These are phyloP conservation scores for Andrena dorsata DNA, from an alignment of 2,888 invertebrate genomes.

Conservation along the genomic window DNA sequence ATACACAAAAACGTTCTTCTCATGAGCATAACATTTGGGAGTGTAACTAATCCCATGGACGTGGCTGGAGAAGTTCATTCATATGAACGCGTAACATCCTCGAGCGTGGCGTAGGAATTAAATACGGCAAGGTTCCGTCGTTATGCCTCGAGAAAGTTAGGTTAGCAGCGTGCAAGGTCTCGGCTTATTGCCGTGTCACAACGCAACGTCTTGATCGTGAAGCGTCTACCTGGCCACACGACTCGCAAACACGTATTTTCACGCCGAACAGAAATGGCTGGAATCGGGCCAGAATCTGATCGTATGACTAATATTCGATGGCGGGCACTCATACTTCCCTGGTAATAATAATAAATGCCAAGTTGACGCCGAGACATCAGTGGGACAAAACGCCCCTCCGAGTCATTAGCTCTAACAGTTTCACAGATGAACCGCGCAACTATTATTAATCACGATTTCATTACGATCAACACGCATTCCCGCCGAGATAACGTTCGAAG, in stretches of 20 bases:
- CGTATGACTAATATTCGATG: conserved; percentile 67
- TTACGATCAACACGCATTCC: background rate
- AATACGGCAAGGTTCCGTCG: background rate
- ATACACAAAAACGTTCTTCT: too few relatives aligned
- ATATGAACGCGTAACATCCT: background rate
- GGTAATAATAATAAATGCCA: conserved; percentile 6
- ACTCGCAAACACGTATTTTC: conserved; percentile 45
- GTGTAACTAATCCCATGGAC: too few relatives aligned
- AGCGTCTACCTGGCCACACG: conserved; percentile 2
- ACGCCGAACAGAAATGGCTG: conserved; percentile 49
- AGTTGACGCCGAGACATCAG: background rate
- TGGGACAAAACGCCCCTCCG: background rate
- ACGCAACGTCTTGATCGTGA: conserved; percentile 18
- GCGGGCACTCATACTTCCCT: conserved; percentile 47
- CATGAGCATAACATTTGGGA: too few relatives aligned
- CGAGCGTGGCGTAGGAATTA: background rate
- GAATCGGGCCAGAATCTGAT: conserved; percentile 63
- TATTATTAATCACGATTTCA: background rate
- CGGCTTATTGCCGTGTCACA: conserved; percentile 22
- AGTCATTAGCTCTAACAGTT: background rate
- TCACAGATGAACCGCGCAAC: background rate
- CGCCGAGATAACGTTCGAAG: background rate
- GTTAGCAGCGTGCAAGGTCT: conserved; percentile 31
- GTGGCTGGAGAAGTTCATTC: background rate
- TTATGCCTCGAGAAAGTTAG: conserved; percentile 29